Conservation (phyloP, 1,140 invertebrate genomes). For the Neoseiulus cucumeris region DNA sequence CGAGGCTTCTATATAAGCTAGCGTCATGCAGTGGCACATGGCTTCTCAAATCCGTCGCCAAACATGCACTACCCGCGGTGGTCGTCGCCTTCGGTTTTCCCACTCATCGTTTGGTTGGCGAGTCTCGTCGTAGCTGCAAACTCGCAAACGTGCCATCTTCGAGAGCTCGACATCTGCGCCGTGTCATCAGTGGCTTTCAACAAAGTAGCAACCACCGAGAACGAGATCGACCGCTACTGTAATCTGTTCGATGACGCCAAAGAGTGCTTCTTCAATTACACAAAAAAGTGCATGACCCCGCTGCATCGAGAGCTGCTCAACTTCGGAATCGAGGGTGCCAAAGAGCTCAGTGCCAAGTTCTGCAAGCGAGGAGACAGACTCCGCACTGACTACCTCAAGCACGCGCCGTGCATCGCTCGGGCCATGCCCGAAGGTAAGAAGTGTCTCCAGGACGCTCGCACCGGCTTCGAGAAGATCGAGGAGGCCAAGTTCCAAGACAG, state of each 20-base stretch:
- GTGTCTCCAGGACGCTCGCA: not conserved
- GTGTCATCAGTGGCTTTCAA: conserved; percentile 8
- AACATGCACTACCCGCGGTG: too few relatives aligned
- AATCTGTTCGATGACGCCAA: conserved; percentile 9
- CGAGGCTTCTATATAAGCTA: too few relatives aligned
- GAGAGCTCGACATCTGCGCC: conserved; percentile 4
- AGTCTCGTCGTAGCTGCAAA: not conserved
- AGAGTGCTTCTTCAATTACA: conserved; percentile 9
- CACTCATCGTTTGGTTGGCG: not conserved
- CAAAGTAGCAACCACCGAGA: not conserved
- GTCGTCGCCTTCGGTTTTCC: too few relatives aligned
- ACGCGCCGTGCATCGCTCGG: not conserved
- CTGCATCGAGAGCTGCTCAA: conserved; percentile 2
- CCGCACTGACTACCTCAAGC: not conserved
- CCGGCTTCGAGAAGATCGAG: conserved; percentile 1
- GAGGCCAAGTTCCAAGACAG: conserved; percentile 4
- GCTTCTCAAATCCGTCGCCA: too few relatives aligned
- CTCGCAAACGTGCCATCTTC: not conserved
- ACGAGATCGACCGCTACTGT: conserved; percentile 3
- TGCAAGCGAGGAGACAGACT: not conserved
- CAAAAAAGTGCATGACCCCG: not conserved
- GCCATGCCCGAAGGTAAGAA: conserved; percentile 6
- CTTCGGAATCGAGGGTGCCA: conserved; percentile 7
- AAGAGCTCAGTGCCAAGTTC: conserved; percentile 1
- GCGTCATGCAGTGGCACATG: too few relatives aligned